These are phyloP conservation scores for Piezodorus guildinii DNA, from an alignment of 1,140 invertebrate species.

Conservation along the genomic window DNA sequence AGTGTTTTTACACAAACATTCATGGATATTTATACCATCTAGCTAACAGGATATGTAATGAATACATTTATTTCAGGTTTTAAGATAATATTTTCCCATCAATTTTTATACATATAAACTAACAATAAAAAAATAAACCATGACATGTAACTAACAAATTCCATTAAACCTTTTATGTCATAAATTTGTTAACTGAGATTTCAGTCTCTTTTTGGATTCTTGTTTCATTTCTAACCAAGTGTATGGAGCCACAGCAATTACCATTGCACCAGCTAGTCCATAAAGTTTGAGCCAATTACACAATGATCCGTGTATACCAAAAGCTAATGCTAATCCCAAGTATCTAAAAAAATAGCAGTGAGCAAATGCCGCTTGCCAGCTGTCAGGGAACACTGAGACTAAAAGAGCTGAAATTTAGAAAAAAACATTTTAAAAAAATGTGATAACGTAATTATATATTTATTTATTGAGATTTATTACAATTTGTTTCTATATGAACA, in stretches of 20 bases:
- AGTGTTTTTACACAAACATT: no score
- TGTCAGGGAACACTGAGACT: constrained; percentile 35
- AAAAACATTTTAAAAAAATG: constrained; percentile 9
- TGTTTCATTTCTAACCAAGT: constrained; percentile 34
- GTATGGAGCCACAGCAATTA: constrained; percentile 34
- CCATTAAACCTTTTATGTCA: constrained; percentile 9
- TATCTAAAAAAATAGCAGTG: constrained; percentile 36
- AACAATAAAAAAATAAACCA: no score
- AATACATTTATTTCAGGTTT: no score
- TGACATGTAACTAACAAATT: no score
- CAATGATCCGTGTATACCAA: constrained; percentile 34
- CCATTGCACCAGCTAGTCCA: constrained; percentile 32
- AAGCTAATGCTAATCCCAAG: constrained; percentile 35
- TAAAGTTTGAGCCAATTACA: constrained; percentile 40
- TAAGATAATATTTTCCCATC: no score
- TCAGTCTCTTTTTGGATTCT: constrained; percentile 30
- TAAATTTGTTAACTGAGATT: constrained; percentile 22
- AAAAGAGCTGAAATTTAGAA: constrained; percentile 34
- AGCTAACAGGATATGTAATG: no score
- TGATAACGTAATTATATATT: no score
- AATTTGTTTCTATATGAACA: no score
- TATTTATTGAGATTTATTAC: no score
- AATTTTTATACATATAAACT: no score
- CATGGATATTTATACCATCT: no score
- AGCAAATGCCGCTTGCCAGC: constrained; percentile 38